Evolutionary conservation across 2,888 invertebrate genomes (phyloP), one percentile per base, ranked within the genome.

Genomic region (Xylota sylvarum): DNA sequence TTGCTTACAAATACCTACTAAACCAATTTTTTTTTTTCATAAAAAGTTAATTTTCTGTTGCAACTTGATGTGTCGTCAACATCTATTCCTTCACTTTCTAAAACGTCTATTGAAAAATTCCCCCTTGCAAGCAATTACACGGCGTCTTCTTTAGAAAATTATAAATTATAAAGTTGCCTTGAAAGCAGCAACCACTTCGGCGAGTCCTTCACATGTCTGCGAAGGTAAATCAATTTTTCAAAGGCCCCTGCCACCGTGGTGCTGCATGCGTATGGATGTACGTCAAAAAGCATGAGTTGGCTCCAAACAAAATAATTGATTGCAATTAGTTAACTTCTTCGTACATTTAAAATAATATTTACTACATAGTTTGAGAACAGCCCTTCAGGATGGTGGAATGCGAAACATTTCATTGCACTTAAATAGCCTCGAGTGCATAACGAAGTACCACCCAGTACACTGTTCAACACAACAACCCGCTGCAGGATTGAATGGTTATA

Each of bases 371-470:
- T 43, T 19, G 37, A 17, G 17, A 58, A 17, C 32, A 46, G 37
- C 14, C 46, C 35, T 56, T 12, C 50, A 62, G 17, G 2, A 35
- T 14, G 12, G 46, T 43, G 60, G n/a, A 46, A 74, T 67, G 50
- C 62, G 56, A 27, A 69, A 48, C 83, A 56, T 69, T 56, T 52
- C 55, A 27, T 12, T 52, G 77, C 72, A 84, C 67, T 78, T 84
- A 73, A 84, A 78, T 84, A 69, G 73, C 83, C 78, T 70, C 64
- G 80, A 85, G 84, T 69, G 80, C 70, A 80, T 76, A 80, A 85
- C 74, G 73, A 80, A 70, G 84, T 58, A 70, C 62, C 69, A 46
- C 14, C 70, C 17, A 27, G 48, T 50, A 43, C 62, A 55, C 23
- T 40, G 62, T 19, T 62, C 19, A 50, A 73, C 52, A 40, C 64